Evolutionary conservation across 2,888 invertebrate genomes (phyloP), one percentile per base, ranked within the genome.

Genomic region (Caenorhabditis auriculariae): DNA sequence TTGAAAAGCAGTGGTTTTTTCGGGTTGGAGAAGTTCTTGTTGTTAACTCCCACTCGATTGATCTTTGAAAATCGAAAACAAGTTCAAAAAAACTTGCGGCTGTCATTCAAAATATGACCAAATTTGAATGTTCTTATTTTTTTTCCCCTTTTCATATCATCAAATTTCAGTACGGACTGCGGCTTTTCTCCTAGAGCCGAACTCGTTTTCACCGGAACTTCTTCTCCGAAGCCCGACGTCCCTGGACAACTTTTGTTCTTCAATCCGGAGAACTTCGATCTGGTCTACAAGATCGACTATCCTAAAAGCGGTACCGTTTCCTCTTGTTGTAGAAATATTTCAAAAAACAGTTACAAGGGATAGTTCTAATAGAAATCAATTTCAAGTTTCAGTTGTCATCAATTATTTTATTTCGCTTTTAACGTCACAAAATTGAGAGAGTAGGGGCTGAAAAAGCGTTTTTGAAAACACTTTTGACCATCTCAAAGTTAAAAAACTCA

Each of bases 111-210:
- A n/a, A n/a, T n/a, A n/a, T n/a, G n/a, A n/a, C n/a, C n/a, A n/a
- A n/a, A n/a, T n/a, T n/a, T n/a, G n/a, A n/a, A n/a, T n/a, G n/a
- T n/a, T n/a, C n/a, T n/a, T n/a, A 2, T 12, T 1, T 9, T 54
- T 52, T 46, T 21, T 38, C 23, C 24, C 32, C 27, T 27, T 9
- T 60, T 19, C 35, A 21, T 12, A 49, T 47, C 63, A 72, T n/a
- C n/a, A n/a, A n/a, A n/a, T n/a, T 80, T 44, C 69, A 86, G 85
- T 70, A 87, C 88, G 4, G 86, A 87, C 66, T 86, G 86, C 69
- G 84, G 86, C 67, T 94, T 92, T 78, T 95, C 93, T 82, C 98
- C 98, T 0, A 91, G 93, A 81, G 95, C 98, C 81, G 86, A 88
- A 1, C 85, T 94, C 81, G 85, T 95, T 0, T 88, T 91, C 27